Base-by-base conservation (phyloP, 2,888 invertebrate genomes). In the Sthenelais limicola region DNA sequence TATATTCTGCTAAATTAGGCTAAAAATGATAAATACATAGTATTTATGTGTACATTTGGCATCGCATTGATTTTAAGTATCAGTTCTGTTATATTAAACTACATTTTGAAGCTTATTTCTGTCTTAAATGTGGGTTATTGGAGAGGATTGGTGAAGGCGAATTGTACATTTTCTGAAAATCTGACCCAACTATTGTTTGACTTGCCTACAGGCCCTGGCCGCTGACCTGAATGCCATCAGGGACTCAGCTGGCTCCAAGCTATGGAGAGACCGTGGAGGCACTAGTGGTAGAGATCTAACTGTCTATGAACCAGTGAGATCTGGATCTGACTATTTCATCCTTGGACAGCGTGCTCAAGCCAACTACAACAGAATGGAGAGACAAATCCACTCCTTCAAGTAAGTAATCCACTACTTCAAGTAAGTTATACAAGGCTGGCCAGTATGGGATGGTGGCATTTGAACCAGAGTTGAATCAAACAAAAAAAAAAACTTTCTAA, bases 191-290 rank as follows among this genome's bases (percentile, higher is more conserved):
- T n/a, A n/a, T n/a, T n/a, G n/a, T n/a, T n/a, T n/a, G n/a, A n/a
- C n/a, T n/a, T n/a, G n/a, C 5, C 9, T 54, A 3, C 54, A 56
- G 56, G 56, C 56, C 15, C 12, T 3, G n/a, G 33, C 2, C 56
- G 32, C 30, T 30, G 56, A 56, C 56, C 56, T 56, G 21, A 56
- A 15, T 12, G 56, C 56, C 32, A 4, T 32, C 26, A 2, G 18
- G 30, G 56, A 56, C 56, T 15, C 18, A 18, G 24, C 18, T 18
- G 56, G 56, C 1, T n/a, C 30, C 56, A 56, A 56, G 32, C 5
- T 56, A 15, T 56, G 56, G 56, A 28, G 56, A 15, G 56, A 56
- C 32, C 56, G 56, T 30, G 56, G 56, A 32, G 56, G 56, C 5
- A 56, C 56, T 4, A 56, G 56, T 32, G 56, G 56, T 4, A 18